Evolutionary conservation across 2,797 vertebrate species (phyloP), one percentile per base, ranked within the genome.

Genomic region (Pseudochaenichthys georgianus): DNA sequence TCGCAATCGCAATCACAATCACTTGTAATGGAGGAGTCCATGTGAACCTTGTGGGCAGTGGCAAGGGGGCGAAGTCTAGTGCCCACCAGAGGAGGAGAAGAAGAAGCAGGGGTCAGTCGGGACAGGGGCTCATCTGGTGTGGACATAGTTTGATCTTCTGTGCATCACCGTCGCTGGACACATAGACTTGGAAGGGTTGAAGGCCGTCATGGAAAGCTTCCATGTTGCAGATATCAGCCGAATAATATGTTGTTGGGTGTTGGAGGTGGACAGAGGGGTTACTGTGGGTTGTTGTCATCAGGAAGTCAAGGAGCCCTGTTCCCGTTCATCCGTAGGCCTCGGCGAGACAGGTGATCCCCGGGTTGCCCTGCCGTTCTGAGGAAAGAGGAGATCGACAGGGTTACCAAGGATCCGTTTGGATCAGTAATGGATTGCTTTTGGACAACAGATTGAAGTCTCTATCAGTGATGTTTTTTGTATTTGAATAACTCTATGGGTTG

Each of bases 301-400:
- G 95, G 93, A 94, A 96, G 96, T 95, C 94, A 88, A 95, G 93
- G 93, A 96, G 95, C 95, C 96, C 96, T 94, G 94, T 96, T 90
- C 94, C 95, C 92, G 94, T 95, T 94, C 96, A 28, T 96, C 96
- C 95, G 93, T 75, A 93, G 96, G 94, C 96, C 95, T 95, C 96
- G 94, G 94, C 94, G 96, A 96, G 96, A 96, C 95, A 96, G 94
- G 91, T 96, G 96, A 89, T 96, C 96, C 94, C 84, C 96, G 94
- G 96, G 96, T 95, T 96, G 94, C 95, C 96, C 94, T 96, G 96
- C 95, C 96, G 95, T 89, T 96, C 98, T 99, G 80, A 80, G 90
- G 81, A 92, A 83, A 93, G 87, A 85, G 4, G 76, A 58, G 41
- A 67, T 2, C 3, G 70, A 65, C 63, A 58, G 15, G 62, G 89